Base-by-base conservation (phyloP, 2,797 vertebrate genomes). In the Pipistrellus pygmaeus region DNA sequence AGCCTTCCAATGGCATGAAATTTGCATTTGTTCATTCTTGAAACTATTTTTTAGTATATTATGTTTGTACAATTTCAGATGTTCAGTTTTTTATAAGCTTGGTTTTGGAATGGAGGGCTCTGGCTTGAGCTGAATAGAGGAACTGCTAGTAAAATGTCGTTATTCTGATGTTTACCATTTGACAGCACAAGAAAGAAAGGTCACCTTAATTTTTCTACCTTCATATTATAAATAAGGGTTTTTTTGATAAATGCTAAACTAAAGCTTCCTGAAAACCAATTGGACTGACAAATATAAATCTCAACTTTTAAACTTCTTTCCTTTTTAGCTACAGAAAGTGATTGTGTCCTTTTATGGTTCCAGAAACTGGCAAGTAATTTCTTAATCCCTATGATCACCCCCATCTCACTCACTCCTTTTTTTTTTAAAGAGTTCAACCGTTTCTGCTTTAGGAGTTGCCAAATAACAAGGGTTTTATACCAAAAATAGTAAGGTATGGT, bases 161-260 rank as follows among this genome's bases (percentile, higher is more conserved):
- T 66, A 64, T 66, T 35, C 55, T 60, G 30, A 48, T 30, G 30
- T 71, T 97, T 78, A 76, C 83, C 91, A 72, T 93, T 96, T 97
- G 94, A 86, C 95, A 97, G 91, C 94, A 94, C 75, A 85, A 96
- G 85, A 95, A 72, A 95, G 85, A 96, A 60, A 81, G 14, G 27
- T n/a, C 41, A 75, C 27, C 44, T 68, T 69, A 13, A 21, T 96
- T 83, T 92, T 64, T 46, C 53, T 92, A 4, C 38, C 5, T 90
- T 91, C 51, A 44, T 51, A 57, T 76, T 76, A 55, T 88, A 41
- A 94, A 60, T 44, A 64, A 76, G 23, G 14, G 23, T 32, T 51
- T 72, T 55, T 72, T 66, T 46, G 55, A 3, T 60, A 75, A 93
- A 7, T 83, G 21, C 17, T 90, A 85, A 62, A 71, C 69, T 90